These are phyloP conservation scores for Odocoileus hemionus DNA, from an alignment of 2,113 vertebrate species.

Conservation along the genomic window DNA sequence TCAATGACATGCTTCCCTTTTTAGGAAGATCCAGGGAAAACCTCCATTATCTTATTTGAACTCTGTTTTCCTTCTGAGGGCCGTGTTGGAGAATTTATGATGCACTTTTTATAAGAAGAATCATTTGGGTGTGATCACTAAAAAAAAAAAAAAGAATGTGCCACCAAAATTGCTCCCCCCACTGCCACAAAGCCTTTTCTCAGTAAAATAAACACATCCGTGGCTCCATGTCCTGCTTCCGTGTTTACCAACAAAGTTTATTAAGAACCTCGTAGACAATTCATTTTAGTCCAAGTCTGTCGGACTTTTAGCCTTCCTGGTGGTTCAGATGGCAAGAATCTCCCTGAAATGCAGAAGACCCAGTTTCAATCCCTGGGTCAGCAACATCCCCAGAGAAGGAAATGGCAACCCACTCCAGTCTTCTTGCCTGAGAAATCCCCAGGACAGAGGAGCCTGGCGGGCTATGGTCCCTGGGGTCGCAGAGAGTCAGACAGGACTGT, in stretches of 20 bases:
- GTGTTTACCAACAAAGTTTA: not conserved
- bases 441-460: not conserved
- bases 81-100: not conserved
- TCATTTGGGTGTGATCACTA: not conserved
- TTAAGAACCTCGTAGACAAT: not conserved
- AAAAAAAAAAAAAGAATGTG: not conserved
- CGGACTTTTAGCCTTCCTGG: not conserved
- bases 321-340: not conserved
- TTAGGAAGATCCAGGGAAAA: not conserved
- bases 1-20: not conserved
- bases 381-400: not conserved
- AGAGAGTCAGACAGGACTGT: not conserved
- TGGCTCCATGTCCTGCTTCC: not conserved
- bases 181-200: not conserved
- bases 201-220: not conserved
- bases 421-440: not conserved
- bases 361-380: not conserved
- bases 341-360: not conserved
- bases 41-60: not conserved
- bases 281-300: not conserved
- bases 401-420: not conserved
- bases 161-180: not conserved
- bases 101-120: not conserved
- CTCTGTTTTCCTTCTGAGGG: not conserved
- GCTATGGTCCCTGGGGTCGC: not conserved